phyloP scores from a whole-genome alignment of 2,888 invertebrate species.

The Drosophila paranaensis region DNA sequence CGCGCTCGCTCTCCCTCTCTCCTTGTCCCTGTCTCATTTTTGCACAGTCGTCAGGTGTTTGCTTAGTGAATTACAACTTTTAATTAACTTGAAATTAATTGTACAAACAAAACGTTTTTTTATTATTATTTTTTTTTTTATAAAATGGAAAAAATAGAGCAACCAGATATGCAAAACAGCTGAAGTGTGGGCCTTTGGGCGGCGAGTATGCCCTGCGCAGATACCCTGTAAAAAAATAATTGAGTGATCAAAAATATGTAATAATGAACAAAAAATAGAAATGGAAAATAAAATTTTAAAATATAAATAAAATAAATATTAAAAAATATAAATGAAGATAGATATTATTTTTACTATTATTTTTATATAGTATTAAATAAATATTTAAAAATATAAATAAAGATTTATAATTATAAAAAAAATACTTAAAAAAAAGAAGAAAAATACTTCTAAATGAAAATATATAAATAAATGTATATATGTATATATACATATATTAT shows the following conservation, averaged over 20 bases:
- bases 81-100: constrained; percentile 36
- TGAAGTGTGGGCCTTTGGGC: background rate
- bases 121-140: background rate
- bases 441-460: background rate
- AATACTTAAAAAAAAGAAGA: background rate
- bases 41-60: constrained; percentile 15
- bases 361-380: too few relatives aligned
- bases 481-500: too few relatives aligned
- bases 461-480: background rate
- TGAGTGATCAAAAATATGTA: background rate
- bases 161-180: constrained; percentile 11
- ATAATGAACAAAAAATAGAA: background rate
- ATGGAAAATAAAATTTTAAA: background rate
- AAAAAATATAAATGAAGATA: background rate
- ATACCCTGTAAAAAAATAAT: background rate
- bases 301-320: background rate
- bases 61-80: constrained; percentile 27
- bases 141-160: constrained; percentile 7
- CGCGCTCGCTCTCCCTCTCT: background rate
- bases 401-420: background rate
- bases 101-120: constrained; percentile 7
- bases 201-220: background rate
- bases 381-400: background rate
- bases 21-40: constrained; percentile 4
- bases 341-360: too few relatives aligned